Evolutionary conservation across 2,113 vertebrate genomes (phyloP).

Genomic region (Apteryx owenii): DNA sequence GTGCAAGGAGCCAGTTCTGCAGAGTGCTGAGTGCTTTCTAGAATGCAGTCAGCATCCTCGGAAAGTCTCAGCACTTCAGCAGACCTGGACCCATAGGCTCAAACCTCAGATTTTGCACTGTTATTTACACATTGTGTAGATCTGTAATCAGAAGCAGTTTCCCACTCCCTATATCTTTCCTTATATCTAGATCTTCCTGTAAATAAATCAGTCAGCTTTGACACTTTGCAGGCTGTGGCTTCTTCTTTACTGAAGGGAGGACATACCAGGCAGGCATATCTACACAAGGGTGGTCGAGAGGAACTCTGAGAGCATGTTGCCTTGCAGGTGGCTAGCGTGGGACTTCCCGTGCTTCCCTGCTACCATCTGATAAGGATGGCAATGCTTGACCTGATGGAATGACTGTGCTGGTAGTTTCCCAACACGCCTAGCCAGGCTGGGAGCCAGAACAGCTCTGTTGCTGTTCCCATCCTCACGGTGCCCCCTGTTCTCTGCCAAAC

Average conservation of each 20-base stretch:
- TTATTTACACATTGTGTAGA: neutral
- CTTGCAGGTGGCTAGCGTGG: neutral
- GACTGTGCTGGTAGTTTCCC: neutral
- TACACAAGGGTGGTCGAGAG: neutral
- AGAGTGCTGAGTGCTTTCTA: neutral
- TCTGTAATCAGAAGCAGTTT: neutral
- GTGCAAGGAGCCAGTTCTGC: neutral
- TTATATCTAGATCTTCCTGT: neutral
- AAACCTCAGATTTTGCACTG: neutral
- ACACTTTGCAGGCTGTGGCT: neutral
- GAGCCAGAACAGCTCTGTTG: neutral
- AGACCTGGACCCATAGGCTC: neutral
- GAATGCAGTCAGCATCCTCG: neutral
- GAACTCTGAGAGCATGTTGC: neutral
- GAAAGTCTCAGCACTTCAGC: neutral
- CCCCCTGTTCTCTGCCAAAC: neutral
- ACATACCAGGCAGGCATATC: neutral
- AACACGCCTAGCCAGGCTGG: neutral
- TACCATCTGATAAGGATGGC: neutral
- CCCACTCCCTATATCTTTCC: neutral
- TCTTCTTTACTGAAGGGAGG: neutral
- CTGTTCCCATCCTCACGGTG: neutral
- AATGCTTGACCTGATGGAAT: neutral
- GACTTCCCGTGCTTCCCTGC: neutral
- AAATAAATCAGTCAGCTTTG: neutral